Evolutionary conservation across 2,113 vertebrate genomes (phyloP).

Genomic region (Equus przewalskii): DNA sequence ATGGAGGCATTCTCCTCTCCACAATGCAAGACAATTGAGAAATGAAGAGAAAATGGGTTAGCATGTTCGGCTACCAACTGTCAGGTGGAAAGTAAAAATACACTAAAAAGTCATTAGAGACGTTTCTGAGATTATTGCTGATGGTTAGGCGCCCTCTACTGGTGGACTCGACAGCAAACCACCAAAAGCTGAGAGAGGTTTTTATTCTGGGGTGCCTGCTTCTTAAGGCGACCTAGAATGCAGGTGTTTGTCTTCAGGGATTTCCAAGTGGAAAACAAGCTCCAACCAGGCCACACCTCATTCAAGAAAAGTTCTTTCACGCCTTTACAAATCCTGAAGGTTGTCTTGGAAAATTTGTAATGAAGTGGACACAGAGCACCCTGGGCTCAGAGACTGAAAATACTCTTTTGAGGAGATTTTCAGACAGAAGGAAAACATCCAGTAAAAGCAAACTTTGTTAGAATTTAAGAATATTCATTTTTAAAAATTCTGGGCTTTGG

Average conservation of each 20-base stretch:
- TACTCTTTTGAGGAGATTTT: not conserved
- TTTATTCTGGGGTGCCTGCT: not conserved
- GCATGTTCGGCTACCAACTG: not conserved
- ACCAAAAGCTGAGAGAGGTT: not conserved
- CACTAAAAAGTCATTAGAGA: not conserved
- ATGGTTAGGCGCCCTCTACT: conserved; percentile 73
- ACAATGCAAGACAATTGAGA: not conserved
- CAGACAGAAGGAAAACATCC: not conserved
- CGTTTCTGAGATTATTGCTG: conserved; percentile 25
- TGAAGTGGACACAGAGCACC: not conserved
- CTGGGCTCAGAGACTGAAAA: not conserved
- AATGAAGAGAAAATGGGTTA: conserved; percentile 20
- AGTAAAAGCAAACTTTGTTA: not conserved
- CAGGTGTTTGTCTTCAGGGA: conserved; percentile 54
- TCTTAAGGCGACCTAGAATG: not conserved
- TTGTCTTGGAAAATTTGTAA: not conserved
- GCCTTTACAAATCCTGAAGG: not conserved
- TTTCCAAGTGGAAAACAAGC: conserved; percentile 49
- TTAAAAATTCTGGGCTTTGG: no score
- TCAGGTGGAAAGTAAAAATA: not conserved
- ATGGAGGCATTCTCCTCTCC: not conserved
- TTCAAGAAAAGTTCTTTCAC: not conserved
- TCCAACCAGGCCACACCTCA: not conserved
- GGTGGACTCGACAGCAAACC: not conserved
- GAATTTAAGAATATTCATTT: not conserved